Evolutionary conservation across 2,113 vertebrate species (phyloP).

Genomic region (Zosterops lateralis): DNA sequence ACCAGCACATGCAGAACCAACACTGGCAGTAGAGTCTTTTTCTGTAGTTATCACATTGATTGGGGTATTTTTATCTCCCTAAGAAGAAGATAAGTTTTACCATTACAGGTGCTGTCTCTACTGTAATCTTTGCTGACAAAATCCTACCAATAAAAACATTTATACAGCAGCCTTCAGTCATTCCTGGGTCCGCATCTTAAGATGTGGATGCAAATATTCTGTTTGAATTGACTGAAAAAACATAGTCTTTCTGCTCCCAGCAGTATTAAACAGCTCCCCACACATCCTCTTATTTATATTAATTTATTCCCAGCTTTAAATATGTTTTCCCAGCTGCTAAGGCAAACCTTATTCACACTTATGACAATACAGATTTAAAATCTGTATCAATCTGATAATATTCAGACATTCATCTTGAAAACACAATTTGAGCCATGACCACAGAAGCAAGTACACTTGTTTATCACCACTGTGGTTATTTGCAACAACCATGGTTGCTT

Average conservation of each 20-base stretch:
- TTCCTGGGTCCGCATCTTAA: background rate
- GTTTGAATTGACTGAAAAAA: background rate
- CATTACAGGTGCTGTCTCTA: background rate
- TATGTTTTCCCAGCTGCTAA: background rate
- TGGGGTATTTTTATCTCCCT: background rate
- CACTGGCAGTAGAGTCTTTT: background rate
- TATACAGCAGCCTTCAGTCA: background rate
- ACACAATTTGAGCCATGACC: background rate
- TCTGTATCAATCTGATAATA: background rate
- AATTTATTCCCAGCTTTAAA: background rate
- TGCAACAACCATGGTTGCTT: background rate
- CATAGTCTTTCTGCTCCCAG: background rate
- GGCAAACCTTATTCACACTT: background rate
- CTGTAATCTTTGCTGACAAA: background rate
- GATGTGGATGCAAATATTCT: background rate
- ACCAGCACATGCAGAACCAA: accelerated
- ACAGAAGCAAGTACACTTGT: background rate
- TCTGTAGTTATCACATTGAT: background rate
- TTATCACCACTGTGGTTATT: background rate
- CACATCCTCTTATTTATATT: background rate
- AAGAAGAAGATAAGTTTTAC: background rate
- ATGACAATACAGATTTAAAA: background rate
- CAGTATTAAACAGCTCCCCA: background rate
- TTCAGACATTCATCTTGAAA: background rate
- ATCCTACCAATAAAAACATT: background rate